Conservation (phyloP, 2,888 invertebrate genomes). For the Heliothis peltigera region DNA sequence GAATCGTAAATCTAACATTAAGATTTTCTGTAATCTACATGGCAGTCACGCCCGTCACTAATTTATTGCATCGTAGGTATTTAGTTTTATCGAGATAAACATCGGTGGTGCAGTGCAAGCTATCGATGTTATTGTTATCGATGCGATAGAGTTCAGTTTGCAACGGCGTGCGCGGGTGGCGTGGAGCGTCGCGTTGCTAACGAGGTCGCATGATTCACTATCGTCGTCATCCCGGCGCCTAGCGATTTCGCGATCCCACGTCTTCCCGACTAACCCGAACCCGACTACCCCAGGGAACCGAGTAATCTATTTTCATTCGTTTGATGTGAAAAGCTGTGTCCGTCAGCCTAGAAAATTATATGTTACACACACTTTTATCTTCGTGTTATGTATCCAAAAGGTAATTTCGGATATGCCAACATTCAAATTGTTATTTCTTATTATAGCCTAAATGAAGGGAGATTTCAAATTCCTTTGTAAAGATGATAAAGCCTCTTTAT, state of each 20-base stretch:
- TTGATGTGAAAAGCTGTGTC: slow-evolving; percentile 62
- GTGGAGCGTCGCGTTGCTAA: slow-evolving; percentile 64
- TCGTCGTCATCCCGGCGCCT: slow-evolving; percentile 81
- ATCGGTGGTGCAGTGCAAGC: slow-evolving; percentile 37
- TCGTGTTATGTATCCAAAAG: slow-evolving; percentile 31
- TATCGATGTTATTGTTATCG: slow-evolving; percentile 52
- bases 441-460: background rate
- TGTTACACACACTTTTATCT: slow-evolving; percentile 42
- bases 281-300: slow-evolving; percentile 65
- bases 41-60: slow-evolving; percentile 38
- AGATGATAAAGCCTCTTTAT: slow-evolving; percentile 6
- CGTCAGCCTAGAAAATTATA: slow-evolving; percentile 58
- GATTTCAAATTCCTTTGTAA: background rate
- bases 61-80: slow-evolving; percentile 40
- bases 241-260: slow-evolving; percentile 69
- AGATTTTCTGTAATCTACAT: slow-evolving; percentile 37
- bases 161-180: slow-evolving; percentile 24
- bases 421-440: slow-evolving; percentile 7
- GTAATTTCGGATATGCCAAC: slow-evolving; percentile 6
- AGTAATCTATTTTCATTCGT: slow-evolving; percentile 76
- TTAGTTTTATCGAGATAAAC: slow-evolving; percentile 29
- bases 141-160: slow-evolving; percentile 43
- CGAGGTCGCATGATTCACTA: slow-evolving; percentile 82
- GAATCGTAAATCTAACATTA: slow-evolving; percentile 38
- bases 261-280: slow-evolving; percentile 63